phyloP scores from a whole-genome alignment of 2,113 vertebrate species.

The Elgaria multicarinata region DNA sequence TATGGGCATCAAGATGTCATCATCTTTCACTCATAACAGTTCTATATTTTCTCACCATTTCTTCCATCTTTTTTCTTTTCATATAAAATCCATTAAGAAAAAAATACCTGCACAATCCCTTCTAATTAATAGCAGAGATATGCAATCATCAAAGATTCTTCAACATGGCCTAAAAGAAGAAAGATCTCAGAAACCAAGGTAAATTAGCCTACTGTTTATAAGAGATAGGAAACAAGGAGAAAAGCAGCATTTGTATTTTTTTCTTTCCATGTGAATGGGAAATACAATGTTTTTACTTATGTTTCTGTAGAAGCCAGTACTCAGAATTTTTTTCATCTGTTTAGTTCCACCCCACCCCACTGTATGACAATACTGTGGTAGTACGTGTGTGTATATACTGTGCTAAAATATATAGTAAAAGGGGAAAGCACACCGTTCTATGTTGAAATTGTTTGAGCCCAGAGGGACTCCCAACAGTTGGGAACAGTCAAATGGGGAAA shows the following conservation, averaged over 20 bases:
- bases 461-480: not conserved
- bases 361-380: not conserved
- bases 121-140: no score
- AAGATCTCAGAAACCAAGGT: not conserved
- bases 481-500: not conserved
- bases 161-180: not conserved
- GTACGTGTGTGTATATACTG: no score
- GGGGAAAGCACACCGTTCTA: not conserved
- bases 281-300: not conserved
- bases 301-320: not conserved
- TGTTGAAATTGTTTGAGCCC: not conserved
- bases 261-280: not conserved
- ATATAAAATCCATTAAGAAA: no score
- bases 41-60: no score
- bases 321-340: not conserved
- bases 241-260: not conserved
- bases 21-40: no score
- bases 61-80: no score
- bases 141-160: not conserved
- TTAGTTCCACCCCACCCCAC: not conserved
- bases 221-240: not conserved
- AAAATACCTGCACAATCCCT: no score
- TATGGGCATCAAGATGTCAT: no score
- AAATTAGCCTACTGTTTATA: not conserved
- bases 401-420: not conserved